Base-by-base conservation (phyloP, 2,888 invertebrate species). In the Lochmaea crataegi region DNA sequence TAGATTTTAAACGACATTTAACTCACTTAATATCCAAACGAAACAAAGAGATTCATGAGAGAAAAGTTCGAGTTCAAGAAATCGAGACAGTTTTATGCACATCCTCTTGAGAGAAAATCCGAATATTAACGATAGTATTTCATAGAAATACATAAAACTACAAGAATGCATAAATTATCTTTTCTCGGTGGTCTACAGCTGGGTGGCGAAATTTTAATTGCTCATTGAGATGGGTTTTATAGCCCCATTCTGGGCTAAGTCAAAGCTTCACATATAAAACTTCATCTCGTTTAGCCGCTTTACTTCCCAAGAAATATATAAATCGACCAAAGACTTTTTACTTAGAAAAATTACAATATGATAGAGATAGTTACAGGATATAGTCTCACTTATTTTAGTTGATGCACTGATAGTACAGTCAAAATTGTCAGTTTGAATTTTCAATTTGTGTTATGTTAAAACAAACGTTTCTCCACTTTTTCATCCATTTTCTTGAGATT, bases 201-300 rank as follows among this genome's bases (percentile, higher is more conserved):
- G 79, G 77, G 76, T 79, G 77, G 78, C 76, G 73, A 76, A 77
- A 76, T 76, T 78, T 80, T 79, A 79, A 80, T 78, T 74, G 74
- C 76, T 65, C 71, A 75, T 77, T 64, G 68, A 72, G 76, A 79
- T 74, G 76, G 67, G 72, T 74, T 78, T 77, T 77, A 77, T 71
- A 71, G 72, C 71, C 72, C 41, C 61, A 75, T 68, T 71, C 72
- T 73, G 72, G 72, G 67, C 75, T 73, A 76, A 78, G 76, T 76
- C 78, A 73, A 71, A 73, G 74, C 74, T 71, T 60, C 75, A 74
- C 76, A 32, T 67, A 41, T 56, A 57, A 53, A 57, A n/a, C n/a
- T 67, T 41, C 38, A 42, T 12, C 38, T 60, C n/a, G 26, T 67
- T 41, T 41, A 16, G 18, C 22, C 57, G 32, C 42, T 67, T 67